phyloP scores from a whole-genome alignment of 2,797 vertebrate genomes.

The Tragopan temminckii region DNA sequence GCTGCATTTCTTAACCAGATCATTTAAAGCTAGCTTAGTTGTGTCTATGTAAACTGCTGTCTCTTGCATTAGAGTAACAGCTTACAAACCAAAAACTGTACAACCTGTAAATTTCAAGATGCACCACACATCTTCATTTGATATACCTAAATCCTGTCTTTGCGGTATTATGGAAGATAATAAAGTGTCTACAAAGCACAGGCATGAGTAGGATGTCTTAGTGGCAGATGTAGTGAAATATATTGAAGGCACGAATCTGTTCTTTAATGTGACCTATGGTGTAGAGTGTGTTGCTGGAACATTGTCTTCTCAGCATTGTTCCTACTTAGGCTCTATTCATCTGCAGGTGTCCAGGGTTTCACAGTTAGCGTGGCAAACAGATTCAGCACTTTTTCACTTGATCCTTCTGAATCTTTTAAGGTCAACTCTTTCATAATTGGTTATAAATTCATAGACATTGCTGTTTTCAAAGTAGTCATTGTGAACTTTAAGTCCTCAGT shows the following conservation, averaged over 20 bases:
- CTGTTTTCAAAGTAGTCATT: background rate
- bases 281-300: background rate
- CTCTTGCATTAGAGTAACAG: background rate
- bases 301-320: slow-evolving; percentile 52
- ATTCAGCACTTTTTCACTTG: slow-evolving; percentile 34
- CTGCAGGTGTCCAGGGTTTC: background rate
- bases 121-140: background rate
- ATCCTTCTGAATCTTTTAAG: slow-evolving; percentile 31
- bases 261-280: background rate
- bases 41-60: background rate
- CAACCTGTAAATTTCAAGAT: background rate
- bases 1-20: background rate
- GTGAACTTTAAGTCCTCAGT: background rate
- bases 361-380: background rate
- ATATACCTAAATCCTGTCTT: background rate
- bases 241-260: background rate
- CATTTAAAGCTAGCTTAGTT: background rate
- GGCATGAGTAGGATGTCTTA: accelerated
- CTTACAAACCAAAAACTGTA: background rate
- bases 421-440: slow-evolving; percentile 14
- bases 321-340: background rate
- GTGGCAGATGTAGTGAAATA: background rate
- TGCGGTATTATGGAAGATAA: background rate
- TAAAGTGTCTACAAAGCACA: background rate
- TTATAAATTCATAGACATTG: slow-evolving; percentile 15